Evolutionary conservation across 2,797 vertebrate genomes (phyloP).

Genomic region (Gobionotothen gibberifrons): DNA sequence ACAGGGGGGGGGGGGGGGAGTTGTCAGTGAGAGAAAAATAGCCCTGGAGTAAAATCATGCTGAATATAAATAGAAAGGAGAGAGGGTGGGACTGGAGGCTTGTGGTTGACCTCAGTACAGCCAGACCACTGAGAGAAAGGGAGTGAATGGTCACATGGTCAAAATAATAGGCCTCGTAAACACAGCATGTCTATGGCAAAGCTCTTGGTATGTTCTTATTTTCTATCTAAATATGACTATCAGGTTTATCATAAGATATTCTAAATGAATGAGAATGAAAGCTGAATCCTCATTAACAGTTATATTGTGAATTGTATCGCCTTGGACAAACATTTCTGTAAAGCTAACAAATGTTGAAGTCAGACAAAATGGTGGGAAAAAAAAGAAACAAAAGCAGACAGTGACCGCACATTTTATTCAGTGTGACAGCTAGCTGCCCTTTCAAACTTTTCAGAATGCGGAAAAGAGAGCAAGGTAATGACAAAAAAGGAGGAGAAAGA

Average conservation of each 20-base stretch:
- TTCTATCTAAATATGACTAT: background rate
- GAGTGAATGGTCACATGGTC: constrained; percentile 12
- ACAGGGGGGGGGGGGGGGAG: constrained; percentile 1
- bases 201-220: background rate
- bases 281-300: background rate
- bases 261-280: background rate
- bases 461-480: constrained; percentile 58
- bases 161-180: constrained; percentile 37
- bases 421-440: constrained; percentile 76
- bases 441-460: constrained; percentile 64
- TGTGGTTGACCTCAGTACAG: constrained; percentile 15
- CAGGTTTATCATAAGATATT: background rate
- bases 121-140: constrained; percentile 14
- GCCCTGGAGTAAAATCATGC: constrained; percentile 48
- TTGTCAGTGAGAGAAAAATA: constrained; percentile 51
- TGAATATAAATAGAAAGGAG: constrained; percentile 80
- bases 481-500: constrained; percentile 31
- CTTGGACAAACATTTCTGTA: background rate
- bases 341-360: background rate
- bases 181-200: background rate
- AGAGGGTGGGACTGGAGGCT: constrained; percentile 33
- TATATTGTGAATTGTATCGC: background rate
- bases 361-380: constrained; percentile 4
- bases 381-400: constrained; percentile 61
- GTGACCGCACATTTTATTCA: constrained; percentile 80